Base-by-base conservation (phyloP, 2,113 vertebrate genomes). In the Plecturocebus donacophilus region DNA sequence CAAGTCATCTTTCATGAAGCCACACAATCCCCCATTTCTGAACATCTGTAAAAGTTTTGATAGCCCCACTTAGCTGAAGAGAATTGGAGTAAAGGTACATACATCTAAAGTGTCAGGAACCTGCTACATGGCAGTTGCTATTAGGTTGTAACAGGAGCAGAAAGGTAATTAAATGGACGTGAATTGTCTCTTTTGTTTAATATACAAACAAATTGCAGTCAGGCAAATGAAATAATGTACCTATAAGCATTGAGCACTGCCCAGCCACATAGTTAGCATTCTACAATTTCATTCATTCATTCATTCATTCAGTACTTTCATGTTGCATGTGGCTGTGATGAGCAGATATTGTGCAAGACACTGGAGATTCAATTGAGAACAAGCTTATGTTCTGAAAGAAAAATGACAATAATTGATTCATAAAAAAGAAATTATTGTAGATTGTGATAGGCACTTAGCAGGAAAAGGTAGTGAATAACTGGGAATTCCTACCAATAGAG, bases 171-270 rank as follows among this genome's bases (percentile, higher is more conserved):
- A 35, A 95, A 58, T 82, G 54, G 92, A 20, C 25, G 16, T 81
- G 68, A 80, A 80, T n/a, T 70, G 19, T 90, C 68, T 92, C 45
- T 83, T 66, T 90, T 87, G 83, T 92, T 94, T 90, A 81, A 92
- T 75, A 92, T 75, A 68, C 68, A 68, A n/a, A 38, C 17, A 73
- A 27, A 8, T 45, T 40, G 70, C 40, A 91, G 21, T 47, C 20
- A 87, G 42, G 64, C 61, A 94, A 87, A 73, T 76, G 35, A 88
- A 76, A 61, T 71, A 80, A 71, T 56, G 23, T 64, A n/a, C n/a
- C 42, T 61, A 3, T 61, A 83, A 70, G 27, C 66, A 35, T 19
- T 93, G 32, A 56, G 80, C 40, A 79, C 6, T 47, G 40, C 19
- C 84, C 19, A 49, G 12, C 35, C 23, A 52, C 14, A 19, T 8